Percentiles rank a stretch among this genome's conserved stretches.
These are phyloP conservation scores for Polyommatus icarus DNA, from an alignment of 2,888 invertebrate genomes.

Conservation along the genomic window DNA sequence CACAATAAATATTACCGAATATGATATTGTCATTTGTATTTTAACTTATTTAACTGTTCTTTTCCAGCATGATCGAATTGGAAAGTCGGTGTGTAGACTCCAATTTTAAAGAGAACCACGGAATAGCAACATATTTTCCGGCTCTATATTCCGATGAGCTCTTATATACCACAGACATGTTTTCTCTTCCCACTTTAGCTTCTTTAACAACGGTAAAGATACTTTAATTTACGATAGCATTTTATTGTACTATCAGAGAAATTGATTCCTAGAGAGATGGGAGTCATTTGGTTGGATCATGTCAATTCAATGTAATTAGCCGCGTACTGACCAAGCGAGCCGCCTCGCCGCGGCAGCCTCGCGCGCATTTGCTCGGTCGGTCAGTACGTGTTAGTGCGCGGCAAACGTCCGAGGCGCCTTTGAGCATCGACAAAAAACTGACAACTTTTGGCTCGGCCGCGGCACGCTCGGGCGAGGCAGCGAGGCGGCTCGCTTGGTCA, in stretches of 20 bases:
- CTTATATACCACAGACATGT: constrained; percentile 29
- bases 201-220: neutral
- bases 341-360: no score
- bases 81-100: neutral
- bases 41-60: neutral
- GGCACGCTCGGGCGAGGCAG: no score
- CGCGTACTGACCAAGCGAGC: no score
- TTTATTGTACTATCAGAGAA: neutral
- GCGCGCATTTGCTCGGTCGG: no score
- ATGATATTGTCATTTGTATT: neutral
- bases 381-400: no score
- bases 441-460: no score
- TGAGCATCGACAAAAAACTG: no score
- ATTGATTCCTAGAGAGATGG: no score
- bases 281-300: no score
- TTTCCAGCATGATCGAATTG: neutral
- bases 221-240: neutral
- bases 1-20: neutral
- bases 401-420: no score
- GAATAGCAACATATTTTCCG: constrained; percentile 7
- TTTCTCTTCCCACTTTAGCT: constrained; percentile 21
- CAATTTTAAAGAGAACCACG: neutral
- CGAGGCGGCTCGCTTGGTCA: no score
- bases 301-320: no score
- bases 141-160: constrained; percentile 26